Base-by-base conservation (phyloP, 2,797 vertebrate species). In the Eurystomus glaucurus region DNA sequence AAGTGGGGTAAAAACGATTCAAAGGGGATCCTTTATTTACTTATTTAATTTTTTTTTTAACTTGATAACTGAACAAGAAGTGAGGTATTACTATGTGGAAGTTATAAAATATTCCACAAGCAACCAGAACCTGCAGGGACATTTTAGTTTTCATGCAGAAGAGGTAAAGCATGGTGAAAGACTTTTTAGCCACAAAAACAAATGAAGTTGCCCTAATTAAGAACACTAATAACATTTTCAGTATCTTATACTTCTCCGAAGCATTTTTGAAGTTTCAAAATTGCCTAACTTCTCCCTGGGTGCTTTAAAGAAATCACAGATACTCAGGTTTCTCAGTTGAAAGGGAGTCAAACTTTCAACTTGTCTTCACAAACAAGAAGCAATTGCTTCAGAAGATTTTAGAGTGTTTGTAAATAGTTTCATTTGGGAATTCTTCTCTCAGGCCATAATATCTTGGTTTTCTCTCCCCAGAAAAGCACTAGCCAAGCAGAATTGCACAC, bases 391-490 rank as follows among this genome's bases (percentile, higher is more conserved):
- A 19, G 17, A 60, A 93, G 88, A 22, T 87, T 94, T 81, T 46
- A 76, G 55, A 85, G 9, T 45, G 20, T 90, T 93, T 92, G 28
- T 52, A 94, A 92, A 91, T 85, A 75, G n/a, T 71, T 93, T 84
- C 9, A 25, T 26, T 64, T 88, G 80, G 51, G 55, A 94, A 85
- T 71, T 96, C 41, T 82, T 86, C n/a, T 74, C 70, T 95, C 22
- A 48, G 62, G 46, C 39, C 61, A 45, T 70, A 85, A 52, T 31
- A 46, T 33, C 85, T 75, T 82, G 21, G 3, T 43, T 51, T 43
- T 46, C 17, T 35, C 2, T 8, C 15, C 29, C 11, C 7, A 61
- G 72, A 90, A 84, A 86, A 92, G 33, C 22, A 50, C 26, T 22
- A 16, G 21, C 37, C 23, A 82, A 66, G 50, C 50, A 52, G 35